Evolutionary conservation across 2,113 vertebrate species (phyloP).

Genomic region (Saccopteryx leptura): DNA sequence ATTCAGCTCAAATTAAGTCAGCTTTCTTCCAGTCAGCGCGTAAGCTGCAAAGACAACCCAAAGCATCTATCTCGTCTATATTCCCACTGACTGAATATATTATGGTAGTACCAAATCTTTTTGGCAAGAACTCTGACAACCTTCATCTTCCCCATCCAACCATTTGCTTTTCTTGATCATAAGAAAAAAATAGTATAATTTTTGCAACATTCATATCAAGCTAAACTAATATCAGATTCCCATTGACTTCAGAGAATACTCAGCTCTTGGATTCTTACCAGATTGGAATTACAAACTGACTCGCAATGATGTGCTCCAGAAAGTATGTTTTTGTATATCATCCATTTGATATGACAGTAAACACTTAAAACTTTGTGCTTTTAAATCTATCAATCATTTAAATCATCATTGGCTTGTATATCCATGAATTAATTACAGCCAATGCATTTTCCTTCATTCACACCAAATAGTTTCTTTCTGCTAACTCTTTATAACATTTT

Average conservation of each 20-base stretch:
- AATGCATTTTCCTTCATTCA: background rate
- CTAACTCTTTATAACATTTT: background rate
- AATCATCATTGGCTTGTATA: background rate
- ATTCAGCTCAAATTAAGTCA: background rate
- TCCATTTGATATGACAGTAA: conserved; percentile 35
- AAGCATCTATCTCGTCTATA: conserved; percentile 73
- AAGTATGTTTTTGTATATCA: conserved; percentile 12
- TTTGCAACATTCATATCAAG: conserved; percentile 53
- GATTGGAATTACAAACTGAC: background rate
- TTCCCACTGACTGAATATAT: conserved; percentile 69
- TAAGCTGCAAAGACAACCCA: conserved; percentile 55
- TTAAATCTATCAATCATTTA: conserved; percentile 39
- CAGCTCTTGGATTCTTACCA: conserved; percentile 40
- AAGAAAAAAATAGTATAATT: conserved; percentile 18
- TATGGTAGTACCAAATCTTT: conserved; percentile 67
- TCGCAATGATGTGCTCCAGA: background rate
- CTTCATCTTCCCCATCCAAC: conserved; percentile 66
- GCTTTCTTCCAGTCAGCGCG: conserved; percentile 60
- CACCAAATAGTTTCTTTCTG: background rate
- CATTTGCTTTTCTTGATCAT: conserved; percentile 79
- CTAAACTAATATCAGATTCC: conserved; percentile 68
- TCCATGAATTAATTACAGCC: background rate
- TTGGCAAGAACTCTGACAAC: conserved; percentile 71
- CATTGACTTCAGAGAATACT: conserved; percentile 68
- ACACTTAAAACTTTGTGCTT: conserved; percentile 17